Base-by-base conservation (phyloP, 2,113 vertebrate genomes). In the Chaetura pelagica region DNA sequence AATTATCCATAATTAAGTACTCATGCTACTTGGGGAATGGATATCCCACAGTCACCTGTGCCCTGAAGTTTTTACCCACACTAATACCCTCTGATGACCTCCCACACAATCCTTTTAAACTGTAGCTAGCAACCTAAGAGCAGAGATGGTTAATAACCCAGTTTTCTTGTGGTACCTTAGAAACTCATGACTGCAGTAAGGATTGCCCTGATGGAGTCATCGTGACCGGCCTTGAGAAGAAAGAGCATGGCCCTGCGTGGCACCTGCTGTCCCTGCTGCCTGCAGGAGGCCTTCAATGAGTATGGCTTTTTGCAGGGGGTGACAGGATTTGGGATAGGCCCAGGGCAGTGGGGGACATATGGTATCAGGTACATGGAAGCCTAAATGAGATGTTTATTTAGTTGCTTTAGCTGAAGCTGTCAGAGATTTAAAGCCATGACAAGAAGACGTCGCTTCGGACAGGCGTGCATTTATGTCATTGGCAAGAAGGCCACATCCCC, bases 191-290 rank as follows among this genome's bases (percentile, higher is more conserved):
- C 61, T 27, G 8, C 3, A 2, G 15, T 6, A 66, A 48, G 18
- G 38, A 32, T 32, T 2, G 4, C 26, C 26, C 40, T 34, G 51
- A 51, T 19, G 35, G 15, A 75, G 38, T n/a, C 30, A 57, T 19
- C 4, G 2, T 2, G 22, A 29, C 6, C 8, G 6, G 23, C 14
- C n/a, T 34, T 22, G 38, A 54, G 42, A 79, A 68, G 52, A 79
- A 10, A 21, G 8, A 86, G 9, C 58, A 42, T 2, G 2, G 30
- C 20, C n/a, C 35, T 0, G 0, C 30, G 16, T 2, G 10, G 23
- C 14, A 66, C 5, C 20, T 34, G 34, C 62, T 5, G 27, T 38
- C 4, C 12, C 44, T 44, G 46, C 24, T 20, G 9, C 48, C 59
- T 46, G 73, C 55, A n/a, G 16, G 44, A 84, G 15, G 12, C 34